Conservation (phyloP, 2,113 vertebrate species). For the Anhinga anhinga region DNA sequence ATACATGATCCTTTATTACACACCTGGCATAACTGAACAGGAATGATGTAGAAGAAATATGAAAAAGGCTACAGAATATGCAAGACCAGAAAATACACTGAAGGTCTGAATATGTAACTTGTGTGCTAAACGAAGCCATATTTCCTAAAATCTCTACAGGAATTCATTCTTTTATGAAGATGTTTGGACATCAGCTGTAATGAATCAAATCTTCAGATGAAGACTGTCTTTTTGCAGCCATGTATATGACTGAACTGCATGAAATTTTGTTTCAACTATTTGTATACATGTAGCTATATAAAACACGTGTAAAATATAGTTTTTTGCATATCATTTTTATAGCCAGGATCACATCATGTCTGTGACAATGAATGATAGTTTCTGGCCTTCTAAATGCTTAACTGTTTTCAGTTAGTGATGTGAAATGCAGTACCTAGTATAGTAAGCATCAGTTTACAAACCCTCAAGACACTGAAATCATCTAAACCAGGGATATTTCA, state of each 20-base stretch:
- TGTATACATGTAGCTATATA: background rate
- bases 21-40: background rate
- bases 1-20: background rate
- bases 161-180: background rate
- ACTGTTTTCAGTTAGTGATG: background rate
- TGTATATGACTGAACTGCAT: background rate
- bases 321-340: background rate
- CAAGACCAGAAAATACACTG: background rate
- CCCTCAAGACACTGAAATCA: background rate
- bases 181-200: background rate
- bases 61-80: background rate
- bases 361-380: background rate
- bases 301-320: background rate
- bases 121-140: background rate
- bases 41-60: background rate
- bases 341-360: background rate
- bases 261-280: background rate
- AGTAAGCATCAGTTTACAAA: background rate
- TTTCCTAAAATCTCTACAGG: background rate
- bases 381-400: background rate
- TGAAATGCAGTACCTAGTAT: background rate
- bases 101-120: background rate
- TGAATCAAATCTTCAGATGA: background rate
- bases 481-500: background rate
- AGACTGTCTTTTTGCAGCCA: background rate